These are phyloP conservation scores for Danaus plexippus DNA, from an alignment of 1,140 invertebrate genomes.

Conservation along the genomic window DNA sequence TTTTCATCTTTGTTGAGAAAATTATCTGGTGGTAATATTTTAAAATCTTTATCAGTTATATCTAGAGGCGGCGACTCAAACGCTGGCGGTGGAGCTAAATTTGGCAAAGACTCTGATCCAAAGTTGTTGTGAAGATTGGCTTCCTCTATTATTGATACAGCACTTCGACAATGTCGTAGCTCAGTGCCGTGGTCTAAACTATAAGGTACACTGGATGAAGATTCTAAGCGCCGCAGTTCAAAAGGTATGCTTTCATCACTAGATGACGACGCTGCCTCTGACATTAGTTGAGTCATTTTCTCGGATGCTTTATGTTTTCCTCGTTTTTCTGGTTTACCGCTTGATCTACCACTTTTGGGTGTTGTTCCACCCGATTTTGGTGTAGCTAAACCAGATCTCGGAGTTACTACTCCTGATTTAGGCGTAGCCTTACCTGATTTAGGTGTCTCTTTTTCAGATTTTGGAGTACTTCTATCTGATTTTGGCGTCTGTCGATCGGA, in stretches of 20 bases:
- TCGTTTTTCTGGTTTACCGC: slow-evolving; percentile 61
- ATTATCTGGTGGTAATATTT: slow-evolving; percentile 67
- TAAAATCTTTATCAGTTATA: slow-evolving; percentile 68
- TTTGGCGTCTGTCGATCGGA: slow-evolving; percentile 58
- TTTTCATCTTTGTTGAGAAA: slow-evolving; percentile 66
- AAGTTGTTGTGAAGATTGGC: slow-evolving; percentile 62
- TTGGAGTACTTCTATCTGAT: slow-evolving; percentile 50
- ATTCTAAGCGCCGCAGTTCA: slow-evolving; percentile 70
- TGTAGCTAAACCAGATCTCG: slow-evolving; percentile 56
- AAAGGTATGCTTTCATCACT: slow-evolving; percentile 69
- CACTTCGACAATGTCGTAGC: slow-evolving; percentile 75
- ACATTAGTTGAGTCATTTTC: slow-evolving; percentile 69
- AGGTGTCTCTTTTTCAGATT: slow-evolving; percentile 56
- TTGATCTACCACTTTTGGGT: slow-evolving; percentile 62
- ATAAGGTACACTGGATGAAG: slow-evolving; percentile 74
- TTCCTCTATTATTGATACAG: slow-evolving; percentile 73
- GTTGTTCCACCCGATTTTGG: slow-evolving; percentile 58
- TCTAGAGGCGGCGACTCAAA: slow-evolving; percentile 70
- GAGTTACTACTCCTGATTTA: slow-evolving; percentile 53
- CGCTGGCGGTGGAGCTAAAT: slow-evolving; percentile 73
- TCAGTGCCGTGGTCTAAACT: slow-evolving; percentile 71
- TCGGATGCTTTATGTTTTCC: slow-evolving; percentile 67
- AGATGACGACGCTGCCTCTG: slow-evolving; percentile 68
- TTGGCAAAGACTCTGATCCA: slow-evolving; percentile 75
- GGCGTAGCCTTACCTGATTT: slow-evolving; percentile 57